phyloP scores from a whole-genome alignment of 2,888 invertebrate genomes.

The Baccha elongata region DNA sequence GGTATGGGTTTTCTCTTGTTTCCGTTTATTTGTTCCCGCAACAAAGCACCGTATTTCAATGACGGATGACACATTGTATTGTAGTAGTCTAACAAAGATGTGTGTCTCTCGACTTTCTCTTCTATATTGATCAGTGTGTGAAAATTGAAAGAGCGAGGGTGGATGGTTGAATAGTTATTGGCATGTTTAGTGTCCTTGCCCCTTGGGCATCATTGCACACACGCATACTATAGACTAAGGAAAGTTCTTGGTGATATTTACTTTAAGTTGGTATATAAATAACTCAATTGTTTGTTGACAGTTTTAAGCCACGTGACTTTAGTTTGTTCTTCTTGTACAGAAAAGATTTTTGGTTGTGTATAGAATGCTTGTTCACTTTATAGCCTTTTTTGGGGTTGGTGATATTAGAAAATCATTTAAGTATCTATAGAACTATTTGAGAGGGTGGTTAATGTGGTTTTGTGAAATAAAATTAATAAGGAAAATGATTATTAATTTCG shows the following conservation, averaged over 20 bases:
- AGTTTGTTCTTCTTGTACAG: conserved; percentile 44
- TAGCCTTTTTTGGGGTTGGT: conserved; percentile 8
- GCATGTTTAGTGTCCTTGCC: conserved; percentile 66
- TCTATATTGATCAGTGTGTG: conserved; percentile 65
- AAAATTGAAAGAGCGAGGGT: conserved; percentile 36
- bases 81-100: conserved; percentile 53
- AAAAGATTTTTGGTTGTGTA: conserved; percentile 54
- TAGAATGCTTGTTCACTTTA: neutral
- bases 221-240: conserved; percentile 11
- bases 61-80: conserved; percentile 67
- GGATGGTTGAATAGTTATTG: conserved; percentile 43
- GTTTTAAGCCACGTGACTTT: conserved; percentile 74
- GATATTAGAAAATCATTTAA: conserved; percentile 59
- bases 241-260: conserved; percentile 54
- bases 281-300: conserved; percentile 75
- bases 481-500: too few relatives aligned
- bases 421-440: neutral
- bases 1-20: conserved; percentile 47
- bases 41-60: conserved; percentile 52
- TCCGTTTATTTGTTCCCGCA: conserved; percentile 67
- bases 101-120: neutral
- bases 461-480: neutral
- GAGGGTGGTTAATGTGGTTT: conserved; percentile 3
- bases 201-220: conserved; percentile 53
- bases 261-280: conserved; percentile 72